Evolutionary conservation across 2,888 invertebrate species (phyloP).

Genomic region (Sclerodermus sp.): DNA sequence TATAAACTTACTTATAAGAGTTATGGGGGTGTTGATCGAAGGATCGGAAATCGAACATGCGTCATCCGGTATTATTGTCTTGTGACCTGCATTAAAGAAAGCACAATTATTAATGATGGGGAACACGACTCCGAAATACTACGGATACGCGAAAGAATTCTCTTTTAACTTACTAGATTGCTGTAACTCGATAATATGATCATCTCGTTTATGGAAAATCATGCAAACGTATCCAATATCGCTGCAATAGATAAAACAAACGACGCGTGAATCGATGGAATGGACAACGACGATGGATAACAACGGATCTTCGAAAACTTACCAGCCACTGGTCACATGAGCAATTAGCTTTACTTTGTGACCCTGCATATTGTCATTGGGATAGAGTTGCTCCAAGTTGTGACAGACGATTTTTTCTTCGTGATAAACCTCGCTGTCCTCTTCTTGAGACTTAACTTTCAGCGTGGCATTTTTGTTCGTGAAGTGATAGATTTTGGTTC

Average conservation of each 20-base stretch:
- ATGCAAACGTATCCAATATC: constrained; percentile 80
- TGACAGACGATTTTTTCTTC: constrained; percentile 54
- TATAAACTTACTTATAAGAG: constrained; percentile 66
- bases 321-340: constrained; percentile 79
- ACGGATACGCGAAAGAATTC: too few species aligned
- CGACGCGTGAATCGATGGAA: background rate
- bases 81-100: constrained; percentile 48
- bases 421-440: constrained; percentile 40
- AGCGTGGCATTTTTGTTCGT: constrained; percentile 74
- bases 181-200: constrained; percentile 74
- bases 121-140: too few species aligned
- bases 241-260: constrained; percentile 60
- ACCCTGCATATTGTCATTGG: constrained; percentile 44
- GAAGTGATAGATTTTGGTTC: constrained; percentile 72
- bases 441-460: constrained; percentile 59
- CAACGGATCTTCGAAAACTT: constrained; percentile 44
- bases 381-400: constrained; percentile 44
- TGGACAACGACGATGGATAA: constrained; percentile 2
- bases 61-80: constrained; percentile 63
- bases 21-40: constrained; percentile 63
- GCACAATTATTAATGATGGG: constrained; percentile 9
- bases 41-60: constrained; percentile 66
- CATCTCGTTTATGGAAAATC: constrained; percentile 71
- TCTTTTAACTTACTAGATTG: constrained; percentile 60
- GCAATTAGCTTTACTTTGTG: constrained; percentile 70